Evolutionary conservation across 2,113 vertebrate genomes (phyloP).

Genomic region (Lipophrys pholis): DNA sequence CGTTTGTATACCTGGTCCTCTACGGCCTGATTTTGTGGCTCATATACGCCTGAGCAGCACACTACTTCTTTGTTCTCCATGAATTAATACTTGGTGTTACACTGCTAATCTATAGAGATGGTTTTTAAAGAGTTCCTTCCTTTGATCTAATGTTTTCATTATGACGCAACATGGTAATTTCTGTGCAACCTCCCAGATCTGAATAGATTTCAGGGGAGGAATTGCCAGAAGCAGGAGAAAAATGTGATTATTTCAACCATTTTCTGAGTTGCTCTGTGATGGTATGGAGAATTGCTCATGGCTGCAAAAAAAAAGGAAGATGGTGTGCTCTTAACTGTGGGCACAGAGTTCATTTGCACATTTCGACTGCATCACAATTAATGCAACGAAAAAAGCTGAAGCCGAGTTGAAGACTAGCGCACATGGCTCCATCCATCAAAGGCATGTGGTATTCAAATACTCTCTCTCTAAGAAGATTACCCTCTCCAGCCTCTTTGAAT

Average conservation of each 20-base stretch:
- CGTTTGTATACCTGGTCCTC: constrained; percentile 18
- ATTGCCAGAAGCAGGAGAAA: constrained; percentile 41
- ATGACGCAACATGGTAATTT: constrained; percentile 78
- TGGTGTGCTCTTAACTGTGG: constrained; percentile 13
- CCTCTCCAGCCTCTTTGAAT: constrained; percentile 33
- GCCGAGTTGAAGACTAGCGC: constrained; percentile 20
- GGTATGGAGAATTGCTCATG: constrained; percentile 35
- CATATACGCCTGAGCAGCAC: constrained; percentile 27
- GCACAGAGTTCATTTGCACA: constrained; percentile 30
- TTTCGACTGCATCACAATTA: constrained; percentile 35
- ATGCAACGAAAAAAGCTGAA: constrained; percentile 39
- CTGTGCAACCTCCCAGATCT: constrained; percentile 70
- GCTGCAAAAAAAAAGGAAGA: constrained; percentile 23
- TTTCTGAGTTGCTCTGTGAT: constrained; percentile 54
- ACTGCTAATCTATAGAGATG: constrained; percentile 57
- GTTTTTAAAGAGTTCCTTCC: constrained; percentile 53
- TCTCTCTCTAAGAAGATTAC: constrained; percentile 44
- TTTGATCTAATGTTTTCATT: constrained; percentile 72
- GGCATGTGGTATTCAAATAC: constrained; percentile 31
- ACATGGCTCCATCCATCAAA: constrained; percentile 37
- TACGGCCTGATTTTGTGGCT: constrained; percentile 14
- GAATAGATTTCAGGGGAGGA: constrained; percentile 60
- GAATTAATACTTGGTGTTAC: constrained; percentile 51
- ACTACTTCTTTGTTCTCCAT: constrained; percentile 50
- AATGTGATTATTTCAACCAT: constrained; percentile 66